These are phyloP conservation scores for Chloroceryle inda DNA, from an alignment of 2,797 vertebrate genomes.

Conservation along the genomic window DNA sequence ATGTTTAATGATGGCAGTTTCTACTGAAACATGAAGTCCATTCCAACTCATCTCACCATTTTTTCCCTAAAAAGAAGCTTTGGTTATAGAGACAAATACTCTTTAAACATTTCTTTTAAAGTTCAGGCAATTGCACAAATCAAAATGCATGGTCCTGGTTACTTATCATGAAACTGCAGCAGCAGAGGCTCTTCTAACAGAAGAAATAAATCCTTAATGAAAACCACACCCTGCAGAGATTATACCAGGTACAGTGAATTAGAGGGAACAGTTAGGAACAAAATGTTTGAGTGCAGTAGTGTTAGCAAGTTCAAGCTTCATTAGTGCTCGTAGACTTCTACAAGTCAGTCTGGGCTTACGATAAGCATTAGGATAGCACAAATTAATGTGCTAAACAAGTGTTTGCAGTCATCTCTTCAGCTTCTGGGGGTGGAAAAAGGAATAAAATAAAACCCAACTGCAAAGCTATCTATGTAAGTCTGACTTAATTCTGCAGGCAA, in stretches of 20 bases:
- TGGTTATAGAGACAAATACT: conserved; percentile 58
- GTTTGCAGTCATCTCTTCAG: background rate
- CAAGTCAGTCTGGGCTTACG: background rate
- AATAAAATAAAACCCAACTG: background rate
- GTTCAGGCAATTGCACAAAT: conserved; percentile 40
- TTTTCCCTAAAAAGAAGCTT: conserved; percentile 43
- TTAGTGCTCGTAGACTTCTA: background rate
- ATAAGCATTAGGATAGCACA: background rate
- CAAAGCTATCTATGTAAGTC: background rate
- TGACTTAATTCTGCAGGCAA: background rate
- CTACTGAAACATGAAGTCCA: conserved; percentile 25
- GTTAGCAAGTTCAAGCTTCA: background rate
- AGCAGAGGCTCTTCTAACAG: conserved; percentile 9
- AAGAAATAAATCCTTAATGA: background rate
- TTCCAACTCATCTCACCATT: background rate
- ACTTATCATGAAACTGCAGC: background rate
- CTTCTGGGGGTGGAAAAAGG: background rate
- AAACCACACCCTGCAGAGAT: background rate
- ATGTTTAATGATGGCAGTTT: conserved; percentile 72
- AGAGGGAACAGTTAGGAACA: background rate
- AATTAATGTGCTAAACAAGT: background rate
- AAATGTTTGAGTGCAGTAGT: background rate
- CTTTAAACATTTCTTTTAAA: background rate
- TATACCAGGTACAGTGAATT: background rate
- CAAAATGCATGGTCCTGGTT: background rate